Conservation (phyloP, 1,140 invertebrate species). For the Atta texana region DNA sequence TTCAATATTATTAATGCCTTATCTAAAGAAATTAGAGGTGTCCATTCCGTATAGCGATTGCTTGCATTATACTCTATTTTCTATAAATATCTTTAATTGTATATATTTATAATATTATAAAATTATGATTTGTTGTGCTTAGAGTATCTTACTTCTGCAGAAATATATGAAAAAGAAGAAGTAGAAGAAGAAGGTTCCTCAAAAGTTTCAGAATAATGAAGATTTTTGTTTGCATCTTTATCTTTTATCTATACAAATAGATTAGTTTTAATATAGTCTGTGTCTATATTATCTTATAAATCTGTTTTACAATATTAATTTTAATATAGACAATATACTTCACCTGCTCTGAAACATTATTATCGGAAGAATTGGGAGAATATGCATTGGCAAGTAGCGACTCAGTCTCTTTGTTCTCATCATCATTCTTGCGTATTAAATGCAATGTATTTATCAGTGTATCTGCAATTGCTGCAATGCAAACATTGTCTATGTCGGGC, state of each 20-base stretch:
- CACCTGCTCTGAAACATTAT: not conserved
- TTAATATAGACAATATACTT: not conserved
- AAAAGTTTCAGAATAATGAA: not conserved
- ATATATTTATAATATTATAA: not conserved
- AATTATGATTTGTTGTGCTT: not conserved
- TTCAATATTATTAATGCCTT: constrained; percentile 89
- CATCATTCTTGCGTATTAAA: not conserved
- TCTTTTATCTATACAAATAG: not conserved
- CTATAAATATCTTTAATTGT: not conserved
- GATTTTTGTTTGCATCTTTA: not conserved
- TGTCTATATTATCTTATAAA: too few relatives aligned
- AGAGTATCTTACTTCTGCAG: not conserved
- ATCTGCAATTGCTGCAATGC: not conserved
- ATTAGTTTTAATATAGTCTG: too few relatives aligned
- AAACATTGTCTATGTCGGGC: too few relatives aligned
- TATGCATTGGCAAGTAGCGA: too few relatives aligned
- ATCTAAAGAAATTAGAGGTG: not conserved
- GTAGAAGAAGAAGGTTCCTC: constrained; percentile 87
- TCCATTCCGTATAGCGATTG: not conserved
- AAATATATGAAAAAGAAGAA: constrained; percentile 83
- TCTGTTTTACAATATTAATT: not conserved
- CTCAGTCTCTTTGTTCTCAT: too few relatives aligned
- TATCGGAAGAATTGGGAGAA: not conserved
- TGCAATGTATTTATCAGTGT: not conserved
- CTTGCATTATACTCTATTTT: too few relatives aligned